These are phyloP conservation scores for Pristionchus japonicus DNA, from an alignment of 2,888 invertebrate genomes.

Conservation along the genomic window DNA sequence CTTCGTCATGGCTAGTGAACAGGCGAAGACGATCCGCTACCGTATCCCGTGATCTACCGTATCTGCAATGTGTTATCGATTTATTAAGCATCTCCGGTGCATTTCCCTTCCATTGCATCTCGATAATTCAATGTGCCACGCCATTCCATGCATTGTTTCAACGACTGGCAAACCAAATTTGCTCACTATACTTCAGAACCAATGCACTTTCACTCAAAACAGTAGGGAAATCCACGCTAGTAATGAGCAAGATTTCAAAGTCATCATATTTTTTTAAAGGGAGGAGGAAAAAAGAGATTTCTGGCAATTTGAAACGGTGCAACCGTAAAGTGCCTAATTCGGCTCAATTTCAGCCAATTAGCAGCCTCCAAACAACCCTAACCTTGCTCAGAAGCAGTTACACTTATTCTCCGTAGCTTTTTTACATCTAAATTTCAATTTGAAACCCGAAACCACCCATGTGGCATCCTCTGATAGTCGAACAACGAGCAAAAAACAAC, in stretches of 20 bases:
- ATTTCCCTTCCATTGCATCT: not conserved
- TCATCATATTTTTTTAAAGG: no score
- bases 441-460: not conserved
- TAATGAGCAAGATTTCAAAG: no score
- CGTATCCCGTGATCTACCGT: slow-evolving; percentile 26
- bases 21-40: not conserved
- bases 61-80: not conserved
- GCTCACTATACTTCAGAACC: not conserved
- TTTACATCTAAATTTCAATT: not conserved
- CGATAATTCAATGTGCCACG: not conserved
- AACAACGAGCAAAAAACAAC: not conserved
- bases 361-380: no score
- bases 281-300: not conserved
- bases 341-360: not conserved
- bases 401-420: not conserved
- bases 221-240: no score
- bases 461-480: not conserved
- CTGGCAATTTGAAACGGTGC: not conserved
- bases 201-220: not conserved
- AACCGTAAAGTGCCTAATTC: not conserved
- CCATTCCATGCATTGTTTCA: not conserved
- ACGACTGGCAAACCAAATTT: not conserved
- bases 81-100: not conserved
- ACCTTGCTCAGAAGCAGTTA: no score
- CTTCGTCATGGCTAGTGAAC: slow-evolving; percentile 46